Conservation (phyloP, 2,888 invertebrate species). For the Apamea sordens region DNA sequence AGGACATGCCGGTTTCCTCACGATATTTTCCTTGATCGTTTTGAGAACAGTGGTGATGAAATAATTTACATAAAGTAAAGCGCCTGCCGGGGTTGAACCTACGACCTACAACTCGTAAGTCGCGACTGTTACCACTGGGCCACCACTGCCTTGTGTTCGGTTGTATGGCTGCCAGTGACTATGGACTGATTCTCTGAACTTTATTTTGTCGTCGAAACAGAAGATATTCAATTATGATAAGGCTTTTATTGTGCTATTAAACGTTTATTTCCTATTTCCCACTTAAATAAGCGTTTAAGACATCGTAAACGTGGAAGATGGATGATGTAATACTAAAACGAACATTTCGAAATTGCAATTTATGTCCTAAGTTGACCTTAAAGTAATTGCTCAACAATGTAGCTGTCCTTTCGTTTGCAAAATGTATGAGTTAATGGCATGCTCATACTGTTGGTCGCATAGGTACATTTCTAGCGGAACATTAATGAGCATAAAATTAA, state of each 20-base stretch:
- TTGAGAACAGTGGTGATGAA: no score
- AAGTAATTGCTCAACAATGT: constrained; percentile 12
- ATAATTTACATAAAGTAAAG: no score
- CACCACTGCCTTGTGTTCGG: no score
- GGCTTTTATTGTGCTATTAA: constrained; percentile 4
- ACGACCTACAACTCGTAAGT: no score
- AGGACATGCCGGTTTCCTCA: no score
- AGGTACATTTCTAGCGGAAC: neutral
- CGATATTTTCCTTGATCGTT: no score
- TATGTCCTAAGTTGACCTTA: constrained; percentile 2
- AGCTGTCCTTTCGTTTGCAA: neutral
- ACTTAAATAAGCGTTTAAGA: neutral
- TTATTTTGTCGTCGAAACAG: constrained; percentile 17
- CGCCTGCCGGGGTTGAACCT: no score
- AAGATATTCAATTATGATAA: constrained; percentile 9
- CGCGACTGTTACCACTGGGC: no score
- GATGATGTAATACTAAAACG: neutral
- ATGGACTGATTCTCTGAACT: constrained; percentile 11
- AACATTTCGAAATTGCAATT: neutral
- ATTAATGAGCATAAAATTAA: neutral
- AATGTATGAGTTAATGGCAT: neutral
- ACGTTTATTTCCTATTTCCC: constrained; percentile 4
- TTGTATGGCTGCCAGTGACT: constrained; percentile 1
- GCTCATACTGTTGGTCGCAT: neutral
- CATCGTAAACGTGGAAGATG: neutral